Evolutionary conservation across 2,888 invertebrate genomes (phyloP), one percentile per base, ranked within the genome.

Genomic region (Clanis bilineata): DNA sequence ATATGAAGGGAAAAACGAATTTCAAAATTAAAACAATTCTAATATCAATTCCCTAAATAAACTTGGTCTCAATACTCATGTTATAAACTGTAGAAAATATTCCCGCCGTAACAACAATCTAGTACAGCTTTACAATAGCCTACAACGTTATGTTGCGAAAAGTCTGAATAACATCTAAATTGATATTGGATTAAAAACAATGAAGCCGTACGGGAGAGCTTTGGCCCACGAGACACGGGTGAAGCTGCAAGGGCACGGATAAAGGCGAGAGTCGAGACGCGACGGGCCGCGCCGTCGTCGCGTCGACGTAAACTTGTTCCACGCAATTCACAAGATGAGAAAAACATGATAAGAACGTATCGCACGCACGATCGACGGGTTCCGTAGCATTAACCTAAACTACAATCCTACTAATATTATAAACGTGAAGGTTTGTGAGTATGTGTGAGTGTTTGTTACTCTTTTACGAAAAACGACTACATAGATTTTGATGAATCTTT

Each of bases 241-340:
- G 56, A 55, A 55, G 36, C 44, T 59, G 59, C 59, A 59, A 59
- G 59, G 59, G 59, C 59, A 54, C 59, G 38, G 32, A 59, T 44
- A 44, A 44, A 44, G 44, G 23, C 41, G 12, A 25, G 25, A 25
- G 25, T n/a, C n/a, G n/a, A n/a, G 2, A 9, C 41, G 15, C 41
- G 56, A 21, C 59, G 59, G 55, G 51, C 32, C 59, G 43, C 45
- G 23, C n/a, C 23, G 56, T n/a, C n/a, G n/a, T 21, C 51, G 28
- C 15, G n/a, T 38, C 58, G 23, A 36, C 57, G 57, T 57, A 21
- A 57, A 54, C 41, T 54, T 54, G 51, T 41, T 59, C 56, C 43
- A 45, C 23, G 44, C 38, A 21, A 55, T 45, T 56, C n/a, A n/a
- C n/a, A n/a, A n/a, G 56, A 59, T 59, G 43, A 56, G 44, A 56